A percentile compares a stretch with the other conserved stretches of the same genome.
Evolutionary conservation across 2,797 vertebrate genomes (phyloP).

Genomic region (Leuciscus waleckii): DNA sequence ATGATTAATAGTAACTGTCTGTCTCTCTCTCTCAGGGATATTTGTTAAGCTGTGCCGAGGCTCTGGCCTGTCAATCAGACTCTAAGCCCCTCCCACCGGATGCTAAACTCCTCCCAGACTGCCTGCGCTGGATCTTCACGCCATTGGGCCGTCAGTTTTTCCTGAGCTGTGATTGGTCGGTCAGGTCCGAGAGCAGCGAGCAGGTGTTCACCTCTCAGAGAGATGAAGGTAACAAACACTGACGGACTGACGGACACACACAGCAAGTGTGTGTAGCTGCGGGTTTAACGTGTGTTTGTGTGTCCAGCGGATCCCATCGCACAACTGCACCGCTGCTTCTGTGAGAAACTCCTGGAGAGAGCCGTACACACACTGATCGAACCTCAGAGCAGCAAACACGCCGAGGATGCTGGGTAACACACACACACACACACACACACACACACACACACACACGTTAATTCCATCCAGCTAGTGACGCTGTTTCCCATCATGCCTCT

Average conservation of each 20-base stretch:
- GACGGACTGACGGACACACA: not conserved
- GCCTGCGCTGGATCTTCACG: conserved; percentile 92
- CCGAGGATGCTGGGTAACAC: conserved; percentile 68
- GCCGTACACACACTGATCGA: conserved; percentile 80
- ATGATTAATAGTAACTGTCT: not conserved
- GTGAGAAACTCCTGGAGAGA: conserved; percentile 91
- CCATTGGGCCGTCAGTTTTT: conserved; percentile 95
- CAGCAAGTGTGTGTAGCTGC: conserved; percentile 77
- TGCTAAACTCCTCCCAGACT: conserved; percentile 80
- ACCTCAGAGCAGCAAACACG: conserved; percentile 79
- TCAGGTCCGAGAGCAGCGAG: conserved; percentile 84
- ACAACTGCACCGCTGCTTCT: conserved; percentile 95
- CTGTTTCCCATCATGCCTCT: not conserved
- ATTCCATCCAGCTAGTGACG: not conserved
- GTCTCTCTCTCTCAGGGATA: conserved; percentile 81
- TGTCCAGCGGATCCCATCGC: conserved; percentile 89
- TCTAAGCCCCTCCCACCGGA: conserved; percentile 79
- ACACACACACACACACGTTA: not conserved
- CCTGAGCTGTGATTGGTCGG: conserved; percentile 93
- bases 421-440: conserved; percentile 16
- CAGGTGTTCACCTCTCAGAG: conserved; percentile 89
- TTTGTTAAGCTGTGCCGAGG: conserved; percentile 88
- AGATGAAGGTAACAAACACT: conserved; percentile 81
- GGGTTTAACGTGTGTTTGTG: conserved; percentile 58
- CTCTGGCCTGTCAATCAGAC: conserved; percentile 81